phyloP scores from a whole-genome alignment of 2,888 invertebrate genomes.

The Malthinus seriepunctatus region DNA sequence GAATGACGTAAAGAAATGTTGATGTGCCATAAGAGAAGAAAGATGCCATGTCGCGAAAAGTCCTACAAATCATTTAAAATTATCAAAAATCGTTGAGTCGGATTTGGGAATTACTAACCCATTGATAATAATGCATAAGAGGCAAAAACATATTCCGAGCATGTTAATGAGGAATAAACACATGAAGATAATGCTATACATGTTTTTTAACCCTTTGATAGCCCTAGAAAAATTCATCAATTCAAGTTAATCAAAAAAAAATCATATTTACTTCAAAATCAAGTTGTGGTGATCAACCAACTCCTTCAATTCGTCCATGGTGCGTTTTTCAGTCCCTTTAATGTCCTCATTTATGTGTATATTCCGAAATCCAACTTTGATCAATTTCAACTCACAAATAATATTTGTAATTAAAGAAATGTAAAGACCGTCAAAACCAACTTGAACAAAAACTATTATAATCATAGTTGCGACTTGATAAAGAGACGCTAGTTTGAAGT shows the following conservation, averaged over 20 bases:
- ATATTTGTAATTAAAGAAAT: background rate
- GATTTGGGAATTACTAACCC: background rate
- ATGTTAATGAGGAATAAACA: background rate
- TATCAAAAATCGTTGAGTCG: background rate
- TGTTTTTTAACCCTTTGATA: background rate
- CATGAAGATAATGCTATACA: background rate
- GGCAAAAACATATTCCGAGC: background rate
- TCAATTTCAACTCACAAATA: background rate
- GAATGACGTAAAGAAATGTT: background rate
- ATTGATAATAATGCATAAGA: background rate
- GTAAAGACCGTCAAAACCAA: background rate
- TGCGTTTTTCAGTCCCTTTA: background rate
- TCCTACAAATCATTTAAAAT: background rate
- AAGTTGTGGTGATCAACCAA: background rate
- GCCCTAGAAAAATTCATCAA: background rate
- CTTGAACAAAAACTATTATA: background rate
- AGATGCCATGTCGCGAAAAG: background rate
- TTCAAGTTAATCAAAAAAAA: background rate
- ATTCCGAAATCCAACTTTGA: background rate
- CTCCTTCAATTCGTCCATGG: background rate
- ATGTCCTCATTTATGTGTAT: background rate
- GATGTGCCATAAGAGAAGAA: background rate
- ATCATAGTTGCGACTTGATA: background rate
- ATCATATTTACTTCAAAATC: background rate
- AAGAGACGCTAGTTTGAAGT: background rate